Evolutionary conservation across 2,797 vertebrate genomes (phyloP).

Genomic region (Thalassophryne amazonica): DNA sequence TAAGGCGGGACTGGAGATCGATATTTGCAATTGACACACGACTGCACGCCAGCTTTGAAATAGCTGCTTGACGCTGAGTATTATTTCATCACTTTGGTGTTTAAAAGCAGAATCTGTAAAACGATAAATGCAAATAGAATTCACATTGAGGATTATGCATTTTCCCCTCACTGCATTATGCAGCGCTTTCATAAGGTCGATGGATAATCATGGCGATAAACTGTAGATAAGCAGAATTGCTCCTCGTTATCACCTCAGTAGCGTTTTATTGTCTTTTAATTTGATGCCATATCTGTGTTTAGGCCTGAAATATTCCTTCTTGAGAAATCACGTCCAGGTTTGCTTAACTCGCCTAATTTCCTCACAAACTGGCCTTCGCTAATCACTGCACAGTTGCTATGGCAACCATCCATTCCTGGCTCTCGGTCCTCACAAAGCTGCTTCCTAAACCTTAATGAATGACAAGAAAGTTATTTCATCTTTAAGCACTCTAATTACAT

Average conservation of each 20-base stretch:
- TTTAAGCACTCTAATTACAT: conserved; percentile 35
- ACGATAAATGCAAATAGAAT: too few species aligned
- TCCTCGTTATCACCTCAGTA: neutral
- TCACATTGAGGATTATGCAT: too few species aligned
- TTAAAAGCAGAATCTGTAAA: too few species aligned
- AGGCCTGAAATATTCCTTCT: conserved; percentile 6
- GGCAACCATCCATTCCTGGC: conserved; percentile 61
- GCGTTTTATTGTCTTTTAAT: conserved; percentile 17
- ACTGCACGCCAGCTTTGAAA: neutral
- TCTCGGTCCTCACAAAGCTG: conserved; percentile 45
- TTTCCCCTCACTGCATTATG: too few species aligned
- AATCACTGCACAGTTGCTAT: conserved; percentile 69
- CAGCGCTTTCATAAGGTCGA: too few species aligned
- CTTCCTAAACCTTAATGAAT: conserved; percentile 54
- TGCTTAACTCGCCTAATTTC: conserved; percentile 46
- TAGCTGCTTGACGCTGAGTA: too few species aligned
- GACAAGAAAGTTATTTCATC: conserved; percentile 54
- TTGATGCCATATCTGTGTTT: conserved; percentile 10
- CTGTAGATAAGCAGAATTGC: neutral
- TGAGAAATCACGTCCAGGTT: conserved; percentile 26
- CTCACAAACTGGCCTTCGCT: conserved; percentile 41
- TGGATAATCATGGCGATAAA: too few species aligned
- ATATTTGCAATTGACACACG: conserved; percentile 1
- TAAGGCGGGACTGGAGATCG: conserved; percentile 1
- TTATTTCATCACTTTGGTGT: too few species aligned